Evolutionary conservation across 2,113 vertebrate genomes (phyloP).

Genomic region (Dicentrarchus labrax): DNA sequence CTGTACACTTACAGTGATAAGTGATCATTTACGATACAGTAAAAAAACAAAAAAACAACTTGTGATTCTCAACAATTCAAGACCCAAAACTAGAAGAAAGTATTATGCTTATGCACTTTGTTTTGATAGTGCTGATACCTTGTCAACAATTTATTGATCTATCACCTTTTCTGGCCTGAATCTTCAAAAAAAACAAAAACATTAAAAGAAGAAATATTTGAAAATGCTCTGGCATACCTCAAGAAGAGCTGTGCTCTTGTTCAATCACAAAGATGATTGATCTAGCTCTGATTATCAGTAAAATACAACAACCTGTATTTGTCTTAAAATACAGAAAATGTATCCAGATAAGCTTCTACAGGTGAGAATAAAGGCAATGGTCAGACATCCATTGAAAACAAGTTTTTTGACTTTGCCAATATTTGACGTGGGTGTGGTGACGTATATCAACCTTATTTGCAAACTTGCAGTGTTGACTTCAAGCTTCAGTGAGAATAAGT

Average conservation of each 20-base stretch:
- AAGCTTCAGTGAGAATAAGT: conserved; percentile 1
- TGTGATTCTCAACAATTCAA: not conserved
- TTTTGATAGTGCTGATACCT: not conserved
- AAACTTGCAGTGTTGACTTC: conserved; percentile 6
- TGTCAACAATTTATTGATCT: not conserved
- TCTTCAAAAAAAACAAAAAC: not conserved
- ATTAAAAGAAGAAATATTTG: not conserved
- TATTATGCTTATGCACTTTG: too few species aligned
- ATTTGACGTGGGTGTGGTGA: conserved; percentile 24
- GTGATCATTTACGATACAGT: conserved; percentile 1
- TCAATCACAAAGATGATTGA: not conserved
- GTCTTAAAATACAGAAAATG: not conserved
- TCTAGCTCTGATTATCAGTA: not conserved
- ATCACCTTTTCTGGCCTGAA: too few species aligned
- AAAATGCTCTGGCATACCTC: not conserved
- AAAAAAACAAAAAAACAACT: not conserved
- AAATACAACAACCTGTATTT: not conserved
- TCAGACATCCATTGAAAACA: not conserved
- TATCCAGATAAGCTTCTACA: not conserved
- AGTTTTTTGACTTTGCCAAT: conserved; percentile 7
- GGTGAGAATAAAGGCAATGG: not conserved
- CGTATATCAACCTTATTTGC: not conserved
- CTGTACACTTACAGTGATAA: not conserved
- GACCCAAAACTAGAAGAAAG: not conserved
- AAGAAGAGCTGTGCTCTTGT: not conserved